A percentile compares a stretch with the other conserved stretches of the same genome.
These are phyloP conservation scores for Pygoscelis antarcticus DNA, from an alignment of 2,113 vertebrate genomes.

Conservation along the genomic window DNA sequence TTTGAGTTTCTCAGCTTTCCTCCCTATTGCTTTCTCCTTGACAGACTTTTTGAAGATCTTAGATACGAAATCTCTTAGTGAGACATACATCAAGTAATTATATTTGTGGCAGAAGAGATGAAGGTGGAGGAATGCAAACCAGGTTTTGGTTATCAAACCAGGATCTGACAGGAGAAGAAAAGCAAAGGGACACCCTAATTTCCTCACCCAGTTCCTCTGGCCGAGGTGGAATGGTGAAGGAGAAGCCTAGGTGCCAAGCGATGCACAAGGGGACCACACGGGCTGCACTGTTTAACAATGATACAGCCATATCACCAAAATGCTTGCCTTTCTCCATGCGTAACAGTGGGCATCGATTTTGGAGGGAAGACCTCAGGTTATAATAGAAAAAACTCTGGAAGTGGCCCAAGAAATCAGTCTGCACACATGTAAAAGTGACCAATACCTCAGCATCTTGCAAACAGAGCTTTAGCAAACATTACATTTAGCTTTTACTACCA, in stretches of 20 bases:
- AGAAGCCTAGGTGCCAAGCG: fast-evolving
- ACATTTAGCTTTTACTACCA: not conserved
- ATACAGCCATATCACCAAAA: not conserved
- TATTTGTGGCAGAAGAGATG: not conserved
- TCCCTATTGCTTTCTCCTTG: not conserved
- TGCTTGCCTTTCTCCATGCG: not conserved
- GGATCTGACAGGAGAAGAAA: not conserved
- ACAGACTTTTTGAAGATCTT: conserved; percentile 29
- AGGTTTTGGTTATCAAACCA: not conserved
- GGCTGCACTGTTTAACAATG: not conserved
- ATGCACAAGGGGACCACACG: fast-evolving
- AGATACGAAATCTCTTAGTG: not conserved
- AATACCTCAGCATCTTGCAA: not conserved
- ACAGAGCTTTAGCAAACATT: not conserved
- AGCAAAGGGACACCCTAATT: not conserved
- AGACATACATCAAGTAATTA: not conserved
- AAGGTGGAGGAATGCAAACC: not conserved
- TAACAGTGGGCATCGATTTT: not conserved
- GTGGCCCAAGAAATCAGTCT: not conserved
- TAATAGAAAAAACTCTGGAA: not conserved
- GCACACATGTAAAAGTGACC: not conserved
- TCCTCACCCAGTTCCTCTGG: not conserved
- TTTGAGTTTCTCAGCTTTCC: not conserved
- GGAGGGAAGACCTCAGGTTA: not conserved
- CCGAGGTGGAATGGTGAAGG: not conserved